A percentile compares a stretch with the other conserved stretches of the same genome.
Evolutionary conservation across 2,113 vertebrate genomes (phyloP).

Genomic region (Zosterops japonicus): DNA sequence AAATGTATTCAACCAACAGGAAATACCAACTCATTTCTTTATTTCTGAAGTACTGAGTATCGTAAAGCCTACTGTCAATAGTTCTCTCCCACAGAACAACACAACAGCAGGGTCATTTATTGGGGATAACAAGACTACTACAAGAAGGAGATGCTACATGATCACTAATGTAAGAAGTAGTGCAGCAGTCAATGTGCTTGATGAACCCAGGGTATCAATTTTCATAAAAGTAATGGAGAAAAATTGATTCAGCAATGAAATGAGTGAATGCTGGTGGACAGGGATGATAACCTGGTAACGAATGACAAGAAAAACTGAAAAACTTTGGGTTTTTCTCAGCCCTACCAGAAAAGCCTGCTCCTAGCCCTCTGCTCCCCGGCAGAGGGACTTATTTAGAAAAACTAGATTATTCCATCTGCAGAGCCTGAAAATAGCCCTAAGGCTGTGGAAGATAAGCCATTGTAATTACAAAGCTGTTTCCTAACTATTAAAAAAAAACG

Average conservation of each 20-base stretch:
- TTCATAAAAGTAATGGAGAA: not conserved
- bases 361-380: not conserved
- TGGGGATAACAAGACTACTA: not conserved
- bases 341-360: not conserved
- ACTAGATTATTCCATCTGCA: not conserved
- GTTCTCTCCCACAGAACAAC: not conserved
- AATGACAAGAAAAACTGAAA: not conserved
- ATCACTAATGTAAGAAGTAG: not conserved
- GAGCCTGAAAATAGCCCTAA: not conserved
- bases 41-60: not conserved
- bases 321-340: not conserved
- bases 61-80: not conserved
- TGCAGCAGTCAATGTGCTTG: not conserved
- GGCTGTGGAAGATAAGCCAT: not conserved
- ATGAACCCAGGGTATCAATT: not conserved
- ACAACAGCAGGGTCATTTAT: not conserved
- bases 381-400: not conserved
- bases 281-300: not conserved
- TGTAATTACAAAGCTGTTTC: not conserved
- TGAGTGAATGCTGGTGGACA: not conserved
- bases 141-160: not conserved
- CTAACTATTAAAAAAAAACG: not conserved
- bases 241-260: not conserved
- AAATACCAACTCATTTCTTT: not conserved
- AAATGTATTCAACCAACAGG: not conserved